Evolutionary conservation across 2,113 vertebrate species (phyloP).

Genomic region (Jaculus jaculus): DNA sequence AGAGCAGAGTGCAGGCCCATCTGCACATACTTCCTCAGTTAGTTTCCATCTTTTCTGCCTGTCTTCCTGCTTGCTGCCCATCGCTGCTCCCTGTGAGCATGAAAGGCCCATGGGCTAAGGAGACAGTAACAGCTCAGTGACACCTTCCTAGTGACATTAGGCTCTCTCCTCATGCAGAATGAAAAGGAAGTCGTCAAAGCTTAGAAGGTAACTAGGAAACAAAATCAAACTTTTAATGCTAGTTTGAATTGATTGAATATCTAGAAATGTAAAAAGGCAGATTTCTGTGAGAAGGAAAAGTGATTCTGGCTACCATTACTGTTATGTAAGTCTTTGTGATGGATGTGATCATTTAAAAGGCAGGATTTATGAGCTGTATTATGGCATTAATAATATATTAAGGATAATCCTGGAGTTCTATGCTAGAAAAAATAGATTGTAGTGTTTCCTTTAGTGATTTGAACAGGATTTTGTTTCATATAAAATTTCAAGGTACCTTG

Average conservation of each 20-base stretch:
- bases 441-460: not conserved
- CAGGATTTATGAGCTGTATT: not conserved
- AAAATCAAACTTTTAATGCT: not conserved
- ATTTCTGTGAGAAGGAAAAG: not conserved
- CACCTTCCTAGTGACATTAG: not conserved
- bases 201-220: not conserved
- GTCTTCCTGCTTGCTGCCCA: not conserved
- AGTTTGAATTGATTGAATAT: not conserved
- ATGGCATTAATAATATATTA: not conserved
- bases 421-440: not conserved
- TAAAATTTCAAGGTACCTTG: conserved; percentile 20
- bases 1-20: no score
- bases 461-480: not conserved
- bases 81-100: not conserved
- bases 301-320: not conserved
- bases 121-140: not conserved
- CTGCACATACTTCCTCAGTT: not conserved
- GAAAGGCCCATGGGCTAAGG: not conserved
- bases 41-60: not conserved
- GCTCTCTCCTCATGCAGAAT: not conserved
- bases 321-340: not conserved
- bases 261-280: not conserved
- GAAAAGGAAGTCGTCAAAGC: not conserved
- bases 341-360: not conserved
- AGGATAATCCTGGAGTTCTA: not conserved